These are phyloP conservation scores for Leucophora obtusa DNA, from an alignment of 2,888 invertebrate genomes.

Conservation along the genomic window DNA sequence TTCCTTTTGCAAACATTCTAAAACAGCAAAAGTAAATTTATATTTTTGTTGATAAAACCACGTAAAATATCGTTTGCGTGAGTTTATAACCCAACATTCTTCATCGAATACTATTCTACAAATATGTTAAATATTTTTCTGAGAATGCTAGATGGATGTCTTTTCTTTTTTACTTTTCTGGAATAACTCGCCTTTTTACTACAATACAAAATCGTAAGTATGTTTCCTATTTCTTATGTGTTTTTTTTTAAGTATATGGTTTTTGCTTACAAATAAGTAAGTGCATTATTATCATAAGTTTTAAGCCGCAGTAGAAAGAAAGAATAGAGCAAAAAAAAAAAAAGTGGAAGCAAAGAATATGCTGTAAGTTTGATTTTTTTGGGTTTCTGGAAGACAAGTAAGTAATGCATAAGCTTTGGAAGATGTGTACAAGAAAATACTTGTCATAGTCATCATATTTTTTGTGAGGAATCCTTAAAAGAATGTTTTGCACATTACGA, in stretches of 20 bases:
- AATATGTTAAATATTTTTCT: neutral
- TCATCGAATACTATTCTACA: conserved; percentile 8
- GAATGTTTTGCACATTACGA: conserved; percentile 9
- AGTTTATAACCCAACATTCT: conserved; percentile 16
- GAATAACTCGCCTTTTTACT: neutral
- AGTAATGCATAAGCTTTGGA: neutral
- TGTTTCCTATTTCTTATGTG: neutral
- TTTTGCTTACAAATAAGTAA: conserved; percentile 15
- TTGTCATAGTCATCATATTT: conserved; percentile 17
- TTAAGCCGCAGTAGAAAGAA: conserved; percentile 6
- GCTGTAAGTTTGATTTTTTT: conserved; percentile 22
- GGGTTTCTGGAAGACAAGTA: conserved; percentile 5
- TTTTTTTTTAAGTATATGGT: neutral
- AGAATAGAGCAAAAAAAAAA: no score
- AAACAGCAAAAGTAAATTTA: no score
- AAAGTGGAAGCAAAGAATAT: neutral
- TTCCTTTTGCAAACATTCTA: no score
- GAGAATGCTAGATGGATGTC: conserved; percentile 5
- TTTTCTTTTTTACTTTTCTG: neutral
- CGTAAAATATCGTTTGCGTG: no score
- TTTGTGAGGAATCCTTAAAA: neutral
- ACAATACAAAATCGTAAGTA: neutral
- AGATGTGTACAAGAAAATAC: conserved; percentile 22
- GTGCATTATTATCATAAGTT: conserved; percentile 25
- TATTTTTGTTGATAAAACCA: no score